phyloP scores from a whole-genome alignment of 2,888 invertebrate genomes.

The Aethes cnicana region DNA sequence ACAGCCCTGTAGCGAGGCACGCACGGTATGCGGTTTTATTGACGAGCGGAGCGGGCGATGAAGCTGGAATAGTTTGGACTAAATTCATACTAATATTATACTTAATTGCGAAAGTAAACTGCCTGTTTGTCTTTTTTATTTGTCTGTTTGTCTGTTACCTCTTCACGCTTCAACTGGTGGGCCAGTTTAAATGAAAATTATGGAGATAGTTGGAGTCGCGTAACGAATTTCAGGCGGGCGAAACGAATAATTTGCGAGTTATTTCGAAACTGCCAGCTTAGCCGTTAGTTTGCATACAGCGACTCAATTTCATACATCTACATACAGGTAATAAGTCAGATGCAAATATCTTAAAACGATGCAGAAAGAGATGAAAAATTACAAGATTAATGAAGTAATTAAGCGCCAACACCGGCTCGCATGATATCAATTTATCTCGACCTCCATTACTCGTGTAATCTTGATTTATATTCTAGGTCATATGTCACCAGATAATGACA shows the following conservation, averaged over 20 bases:
- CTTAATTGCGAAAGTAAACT: too few species aligned
- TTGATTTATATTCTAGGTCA: not conserved
- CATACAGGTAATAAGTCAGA: too few species aligned
- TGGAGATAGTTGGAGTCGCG: too few species aligned
- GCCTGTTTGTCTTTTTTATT: not conserved
- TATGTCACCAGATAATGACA: not conserved
- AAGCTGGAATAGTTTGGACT: not conserved
- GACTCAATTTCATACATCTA: too few species aligned
- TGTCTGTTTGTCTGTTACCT: too few species aligned
- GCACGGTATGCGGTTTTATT: not conserved
- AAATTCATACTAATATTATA: too few species aligned
- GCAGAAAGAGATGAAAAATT: not conserved
- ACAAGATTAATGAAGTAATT: conserved; percentile 6
- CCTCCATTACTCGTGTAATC: conserved; percentile 8
- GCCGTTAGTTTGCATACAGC: too few species aligned
- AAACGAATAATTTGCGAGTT: too few species aligned
- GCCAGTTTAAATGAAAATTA: too few species aligned
- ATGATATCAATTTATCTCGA: conserved; percentile 13
- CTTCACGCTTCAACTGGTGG: too few species aligned
- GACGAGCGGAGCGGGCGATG: conserved; percentile 1
- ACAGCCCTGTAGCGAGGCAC: not conserved
- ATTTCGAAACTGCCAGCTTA: too few species aligned
- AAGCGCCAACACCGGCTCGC: conserved; percentile 11
- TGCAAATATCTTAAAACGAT: not conserved
- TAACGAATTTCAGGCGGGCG: too few species aligned